Base-by-base conservation (phyloP, 2,888 invertebrate species). In the Xestia ashworthii region DNA sequence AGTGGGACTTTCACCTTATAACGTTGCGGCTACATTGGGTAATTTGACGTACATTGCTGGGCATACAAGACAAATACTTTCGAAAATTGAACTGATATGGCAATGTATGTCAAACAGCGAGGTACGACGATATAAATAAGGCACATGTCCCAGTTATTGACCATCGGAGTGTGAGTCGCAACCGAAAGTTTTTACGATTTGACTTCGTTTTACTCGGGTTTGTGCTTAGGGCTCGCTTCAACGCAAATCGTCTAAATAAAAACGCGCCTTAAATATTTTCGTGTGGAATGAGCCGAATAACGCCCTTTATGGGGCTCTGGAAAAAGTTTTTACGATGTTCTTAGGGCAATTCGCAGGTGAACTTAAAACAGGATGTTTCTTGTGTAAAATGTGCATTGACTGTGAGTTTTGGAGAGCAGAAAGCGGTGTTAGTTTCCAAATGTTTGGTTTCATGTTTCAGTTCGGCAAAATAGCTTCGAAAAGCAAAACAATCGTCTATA, bases 201-300 rank as follows among this genome's bases (percentile, higher is more conserved):
- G 71, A 75, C 67, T 83, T 69, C 73, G 74, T 75, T 85, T 76
- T 68, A 48, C 65, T 83, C 41, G 70, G 78, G 78, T 83, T 83
- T 68, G 44, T 41, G 60, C 65, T 78, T 60, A 76, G 72, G 69
- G 73, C 68, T 80, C 65, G 72, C 66, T 72, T 74, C 55, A 77
- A 79, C 65, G 78, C 76, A 86, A 86, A 86, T 83, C 73, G 77
- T 79, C 73, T 83, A 83, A 81, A 85, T 83, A 83, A 86, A 85
- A 86, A 76, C 66, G 58, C 60, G 71, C 25, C 70, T 77, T 79
- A 78, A 85, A 79, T 85, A 85, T 83, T 83, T 81, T 81, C 60
- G 69, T 75, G 76, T 85, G 78, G 76, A 85, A 85, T 81, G 80
- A 83, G 75, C 55, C 64, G 78, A 77, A 79, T 81, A 83, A 81